phyloP scores from a whole-genome alignment of 2,888 invertebrate species.

The Acheta domesticus region DNA sequence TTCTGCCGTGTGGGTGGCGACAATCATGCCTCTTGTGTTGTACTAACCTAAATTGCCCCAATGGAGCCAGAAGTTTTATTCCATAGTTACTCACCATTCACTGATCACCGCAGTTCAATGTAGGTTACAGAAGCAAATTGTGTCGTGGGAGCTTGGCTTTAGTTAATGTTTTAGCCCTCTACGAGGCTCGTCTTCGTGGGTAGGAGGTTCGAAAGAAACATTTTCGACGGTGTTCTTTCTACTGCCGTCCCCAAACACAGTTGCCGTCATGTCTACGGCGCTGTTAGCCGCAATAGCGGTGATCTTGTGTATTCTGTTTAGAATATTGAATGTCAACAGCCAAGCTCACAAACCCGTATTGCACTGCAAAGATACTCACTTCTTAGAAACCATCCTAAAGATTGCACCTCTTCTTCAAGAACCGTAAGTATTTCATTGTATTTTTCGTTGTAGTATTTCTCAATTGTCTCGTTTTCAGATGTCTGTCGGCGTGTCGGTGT shows the following conservation, averaged over 20 bases:
- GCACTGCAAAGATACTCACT: conserved; percentile 70
- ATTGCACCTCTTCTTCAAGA: conserved; percentile 74
- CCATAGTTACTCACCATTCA: too few relatives aligned
- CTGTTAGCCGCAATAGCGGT: conserved; percentile 76
- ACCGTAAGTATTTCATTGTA: conserved; percentile 66
- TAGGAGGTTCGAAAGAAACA: neutral
- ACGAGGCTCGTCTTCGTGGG: neutral
- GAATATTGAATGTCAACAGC: conserved; percentile 80
- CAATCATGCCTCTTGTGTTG: too few relatives aligned
- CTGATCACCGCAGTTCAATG: neutral
- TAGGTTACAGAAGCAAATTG: conserved; percentile 1
- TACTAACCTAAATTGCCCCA: too few relatives aligned
- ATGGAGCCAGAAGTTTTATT: too few relatives aligned
- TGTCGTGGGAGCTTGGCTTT: neutral
- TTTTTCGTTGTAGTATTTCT: conserved; percentile 19
- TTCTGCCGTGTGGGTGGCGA: too few relatives aligned
- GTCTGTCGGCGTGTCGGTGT: too few relatives aligned
- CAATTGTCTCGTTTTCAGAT: neutral
- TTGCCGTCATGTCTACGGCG: conserved; percentile 68
- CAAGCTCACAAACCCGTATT: conserved; percentile 74
- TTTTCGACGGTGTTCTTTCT: conserved; percentile 29
- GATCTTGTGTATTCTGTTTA: conserved; percentile 75
- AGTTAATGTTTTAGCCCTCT: neutral
- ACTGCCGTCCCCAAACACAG: conserved; percentile 23
- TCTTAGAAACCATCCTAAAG: conserved; percentile 73